Percentiles rank a stretch among this genome's conserved stretches.
Conservation (phyloP, 2,797 vertebrate species). For the Myripristis murdjan region DNA sequence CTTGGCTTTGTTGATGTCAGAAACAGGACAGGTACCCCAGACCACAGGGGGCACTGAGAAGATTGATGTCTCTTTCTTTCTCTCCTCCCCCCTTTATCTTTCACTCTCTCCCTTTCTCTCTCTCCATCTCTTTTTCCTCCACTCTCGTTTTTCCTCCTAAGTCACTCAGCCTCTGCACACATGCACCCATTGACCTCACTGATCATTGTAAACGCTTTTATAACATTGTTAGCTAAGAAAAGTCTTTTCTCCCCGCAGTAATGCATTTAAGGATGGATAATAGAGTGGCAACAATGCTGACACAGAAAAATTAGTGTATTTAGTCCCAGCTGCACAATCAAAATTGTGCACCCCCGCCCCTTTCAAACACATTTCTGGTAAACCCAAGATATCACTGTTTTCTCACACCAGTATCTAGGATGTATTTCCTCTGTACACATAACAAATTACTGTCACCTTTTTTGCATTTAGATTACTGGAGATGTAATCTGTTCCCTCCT, state of each 20-base stretch:
- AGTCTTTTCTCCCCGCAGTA: neutral
- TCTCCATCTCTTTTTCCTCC: slow-evolving; percentile 15
- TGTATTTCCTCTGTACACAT: neutral
- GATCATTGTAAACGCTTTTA: slow-evolving; percentile 26
- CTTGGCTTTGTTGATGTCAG: slow-evolving; percentile 81
- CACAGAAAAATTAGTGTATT: neutral
- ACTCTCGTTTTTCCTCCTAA: slow-evolving; percentile 27
- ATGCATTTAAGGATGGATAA: too few species aligned
- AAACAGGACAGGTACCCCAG: slow-evolving; percentile 80
- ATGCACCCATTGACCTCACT: slow-evolving; percentile 38
- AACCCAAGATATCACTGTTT: neutral
- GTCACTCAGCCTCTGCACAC: slow-evolving; percentile 28
- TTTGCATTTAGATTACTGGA: neutral
- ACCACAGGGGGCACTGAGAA: slow-evolving; percentile 71
- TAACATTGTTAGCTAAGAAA: slow-evolving; percentile 7
- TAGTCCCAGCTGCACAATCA: too few species aligned
- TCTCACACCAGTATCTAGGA: neutral
- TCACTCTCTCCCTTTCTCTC: slow-evolving; percentile 22
- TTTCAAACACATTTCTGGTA: neutral
- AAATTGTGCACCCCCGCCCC: neutral
- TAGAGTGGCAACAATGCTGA: neutral
- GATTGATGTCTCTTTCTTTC: slow-evolving; percentile 76
- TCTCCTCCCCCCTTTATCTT: slow-evolving; percentile 15
- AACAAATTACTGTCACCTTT: too few species aligned
- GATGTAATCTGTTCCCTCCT: neutral